phyloP scores from a whole-genome alignment of 2,888 invertebrate genomes.

The Nesidiocoris tenuis region DNA sequence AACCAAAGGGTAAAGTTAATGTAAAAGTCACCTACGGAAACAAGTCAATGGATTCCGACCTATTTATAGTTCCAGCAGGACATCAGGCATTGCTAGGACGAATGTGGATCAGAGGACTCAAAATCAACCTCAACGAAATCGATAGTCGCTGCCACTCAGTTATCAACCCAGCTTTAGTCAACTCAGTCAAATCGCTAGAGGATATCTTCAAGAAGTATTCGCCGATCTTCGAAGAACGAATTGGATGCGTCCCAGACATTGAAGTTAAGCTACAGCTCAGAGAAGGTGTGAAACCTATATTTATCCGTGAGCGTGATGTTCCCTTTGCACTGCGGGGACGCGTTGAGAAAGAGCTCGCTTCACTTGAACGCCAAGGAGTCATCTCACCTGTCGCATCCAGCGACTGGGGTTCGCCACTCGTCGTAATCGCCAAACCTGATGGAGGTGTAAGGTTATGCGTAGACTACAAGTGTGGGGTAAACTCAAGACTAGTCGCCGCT shows the following conservation, averaged over 20 bases:
- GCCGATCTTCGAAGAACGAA: conserved; percentile 20
- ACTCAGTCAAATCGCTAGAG: conserved; percentile 22
- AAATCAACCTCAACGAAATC: conserved; percentile 26
- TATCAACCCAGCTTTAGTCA: background rate
- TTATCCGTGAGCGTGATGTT: conserved; percentile 36
- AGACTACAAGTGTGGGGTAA: conserved; percentile 29
- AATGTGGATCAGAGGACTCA: conserved; percentile 30
- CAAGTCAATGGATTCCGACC: conserved; percentile 13
- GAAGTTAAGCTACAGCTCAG: conserved; percentile 25
- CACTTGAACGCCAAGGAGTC: conserved; percentile 20
- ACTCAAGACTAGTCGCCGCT: conserved; percentile 45
- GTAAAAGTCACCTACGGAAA: conserved; percentile 21
- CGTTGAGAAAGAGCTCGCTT: conserved; percentile 4
- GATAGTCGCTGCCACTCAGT: conserved; percentile 3
- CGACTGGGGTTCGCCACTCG: conserved; percentile 30
- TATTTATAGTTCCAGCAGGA: conserved; percentile 22
- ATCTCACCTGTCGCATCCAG: conserved; percentile 40
- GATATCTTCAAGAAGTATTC: conserved; percentile 28
- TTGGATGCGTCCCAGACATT: conserved; percentile 24
- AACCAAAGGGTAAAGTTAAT: conserved; percentile 35
- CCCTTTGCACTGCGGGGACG: conserved; percentile 23
- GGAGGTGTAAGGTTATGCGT: conserved; percentile 27
- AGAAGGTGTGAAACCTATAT: conserved; percentile 12
- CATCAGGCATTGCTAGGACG: conserved; percentile 29
- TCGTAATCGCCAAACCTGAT: conserved; percentile 29